Conservation (phyloP, 2,797 vertebrate genomes). For the Ciconia nigra region DNA sequence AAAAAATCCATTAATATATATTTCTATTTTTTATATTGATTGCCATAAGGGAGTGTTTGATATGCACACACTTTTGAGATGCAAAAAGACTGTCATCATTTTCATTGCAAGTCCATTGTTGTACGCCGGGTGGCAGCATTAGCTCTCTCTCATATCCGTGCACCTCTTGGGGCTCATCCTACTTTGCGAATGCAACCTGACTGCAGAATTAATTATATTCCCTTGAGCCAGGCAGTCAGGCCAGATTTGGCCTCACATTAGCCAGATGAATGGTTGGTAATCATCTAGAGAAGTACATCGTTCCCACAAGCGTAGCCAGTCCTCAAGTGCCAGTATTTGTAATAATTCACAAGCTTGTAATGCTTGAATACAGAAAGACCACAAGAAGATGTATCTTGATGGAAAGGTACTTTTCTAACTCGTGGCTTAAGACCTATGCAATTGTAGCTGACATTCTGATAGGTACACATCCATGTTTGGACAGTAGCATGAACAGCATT, state of each 20-base stretch:
- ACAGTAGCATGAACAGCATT: background rate
- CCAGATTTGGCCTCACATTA: constrained; percentile 20
- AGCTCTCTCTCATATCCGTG: background rate
- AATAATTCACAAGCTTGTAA: background rate
- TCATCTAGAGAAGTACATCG: constrained; percentile 1
- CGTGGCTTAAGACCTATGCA: background rate
- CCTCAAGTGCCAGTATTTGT: background rate
- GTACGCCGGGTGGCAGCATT: constrained; percentile 48
- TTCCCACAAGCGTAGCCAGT: background rate
- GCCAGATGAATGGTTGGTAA: constrained; percentile 33
- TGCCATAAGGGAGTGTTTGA: background rate
- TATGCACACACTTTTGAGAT: fast-evolving
- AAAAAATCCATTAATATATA: background rate
- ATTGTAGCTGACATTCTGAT: background rate
- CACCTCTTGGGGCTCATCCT: constrained; percentile 29
- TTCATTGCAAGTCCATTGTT: background rate
- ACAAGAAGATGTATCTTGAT: background rate
- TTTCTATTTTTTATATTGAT: background rate
- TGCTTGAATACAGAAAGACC: background rate
- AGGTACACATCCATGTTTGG: background rate
- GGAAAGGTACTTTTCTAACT: background rate
- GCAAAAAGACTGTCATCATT: background rate
- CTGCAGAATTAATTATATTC: constrained; percentile 4
- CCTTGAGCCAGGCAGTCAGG: constrained; percentile 9
- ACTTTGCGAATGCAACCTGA: background rate